These are phyloP conservation scores for Danio choprae DNA, from an alignment of 2,797 vertebrate species.

Conservation along the genomic window DNA sequence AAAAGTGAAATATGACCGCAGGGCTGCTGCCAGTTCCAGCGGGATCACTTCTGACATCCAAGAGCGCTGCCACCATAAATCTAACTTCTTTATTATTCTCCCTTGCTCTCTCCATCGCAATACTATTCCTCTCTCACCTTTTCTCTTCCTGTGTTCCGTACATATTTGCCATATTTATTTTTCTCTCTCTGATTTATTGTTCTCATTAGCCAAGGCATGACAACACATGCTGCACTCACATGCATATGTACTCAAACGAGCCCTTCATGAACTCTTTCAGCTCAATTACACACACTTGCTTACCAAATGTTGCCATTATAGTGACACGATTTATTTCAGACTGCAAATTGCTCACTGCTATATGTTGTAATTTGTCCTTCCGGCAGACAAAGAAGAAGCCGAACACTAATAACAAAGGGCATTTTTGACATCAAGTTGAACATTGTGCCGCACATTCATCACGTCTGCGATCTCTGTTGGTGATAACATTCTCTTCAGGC, in stretches of 20 bases:
- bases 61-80: conserved; percentile 77
- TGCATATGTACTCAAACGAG: conserved; percentile 17
- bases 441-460: background rate
- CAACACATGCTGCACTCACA: conserved; percentile 6
- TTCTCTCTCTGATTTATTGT: conserved; percentile 72
- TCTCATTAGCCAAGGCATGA: conserved; percentile 36
- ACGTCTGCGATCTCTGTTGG: background rate
- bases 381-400: conserved; percentile 9
- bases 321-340: conserved; percentile 21
- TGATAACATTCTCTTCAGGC: background rate
- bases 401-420: conserved; percentile 1
- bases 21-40: conserved; percentile 70
- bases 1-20: conserved; percentile 77
- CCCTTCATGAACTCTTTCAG: conserved; percentile 3
- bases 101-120: conserved; percentile 26
- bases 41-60: conserved; percentile 75
- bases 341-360: conserved; percentile 18
- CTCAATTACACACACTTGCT: conserved; percentile 28
- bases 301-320: conserved; percentile 21
- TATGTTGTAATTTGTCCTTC: conserved; percentile 22
- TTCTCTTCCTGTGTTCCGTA: conserved; percentile 65
- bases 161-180: conserved; percentile 69
- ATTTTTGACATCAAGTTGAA: conserved; percentile 9
- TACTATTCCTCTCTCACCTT: conserved; percentile 57
- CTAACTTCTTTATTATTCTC: conserved; percentile 73